Conservation (phyloP, 1,140 invertebrate genomes). For the Stegodyphus dumicola region DNA sequence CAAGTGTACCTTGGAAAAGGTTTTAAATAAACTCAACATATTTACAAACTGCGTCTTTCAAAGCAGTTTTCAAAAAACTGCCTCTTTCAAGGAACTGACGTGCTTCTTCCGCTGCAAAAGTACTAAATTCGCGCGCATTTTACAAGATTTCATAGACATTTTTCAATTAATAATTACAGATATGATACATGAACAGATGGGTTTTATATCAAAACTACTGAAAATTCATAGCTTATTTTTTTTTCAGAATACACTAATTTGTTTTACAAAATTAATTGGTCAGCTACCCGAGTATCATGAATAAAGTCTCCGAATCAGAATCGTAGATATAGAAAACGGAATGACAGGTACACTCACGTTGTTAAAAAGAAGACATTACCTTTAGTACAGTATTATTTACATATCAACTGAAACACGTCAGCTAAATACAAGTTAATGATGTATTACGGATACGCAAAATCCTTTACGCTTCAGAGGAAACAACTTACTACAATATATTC, state of each 20-base stretch:
- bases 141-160: too few relatives aligned
- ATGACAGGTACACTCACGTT: neutral
- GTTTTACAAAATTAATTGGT: neutral
- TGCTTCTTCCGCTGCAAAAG: too few relatives aligned
- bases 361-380: neutral
- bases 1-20: too few relatives aligned
- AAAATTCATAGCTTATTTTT: neutral
- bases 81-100: too few relatives aligned
- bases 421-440: neutral
- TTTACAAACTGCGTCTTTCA: too few relatives aligned
- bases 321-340: neutral
- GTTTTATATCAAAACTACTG: neutral
- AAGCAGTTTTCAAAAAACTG: too few relatives aligned
- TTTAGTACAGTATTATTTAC: neutral
- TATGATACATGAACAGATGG: neutral
- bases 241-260: neutral
- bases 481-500: conserved; percentile 8
- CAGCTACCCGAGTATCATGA: neutral
- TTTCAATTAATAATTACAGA: too few relatives aligned
- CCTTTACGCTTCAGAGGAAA: neutral
- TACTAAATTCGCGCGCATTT: too few relatives aligned
- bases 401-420: neutral
- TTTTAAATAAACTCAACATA: too few relatives aligned
- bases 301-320: neutral
- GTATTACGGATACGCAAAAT: neutral